Evolutionary conservation across 2,113 vertebrate species (phyloP).

Genomic region (Ceuthmochares aereus): DNA sequence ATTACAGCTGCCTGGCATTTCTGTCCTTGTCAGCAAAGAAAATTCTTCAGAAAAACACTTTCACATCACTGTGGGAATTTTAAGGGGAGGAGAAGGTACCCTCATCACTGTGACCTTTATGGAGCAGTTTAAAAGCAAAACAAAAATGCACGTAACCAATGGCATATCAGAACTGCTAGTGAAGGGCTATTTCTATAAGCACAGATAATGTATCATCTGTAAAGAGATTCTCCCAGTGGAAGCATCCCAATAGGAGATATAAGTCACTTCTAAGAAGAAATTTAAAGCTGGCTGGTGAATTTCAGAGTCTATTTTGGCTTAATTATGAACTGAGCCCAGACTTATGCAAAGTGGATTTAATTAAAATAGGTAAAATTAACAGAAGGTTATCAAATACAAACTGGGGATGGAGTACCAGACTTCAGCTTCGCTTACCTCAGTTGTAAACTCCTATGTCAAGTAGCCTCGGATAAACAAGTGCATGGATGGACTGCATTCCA

Average conservation of each 20-base stretch:
- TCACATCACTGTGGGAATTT: not conserved
- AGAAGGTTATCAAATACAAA: not conserved
- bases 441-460: not conserved
- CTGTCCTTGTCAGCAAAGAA: not conserved
- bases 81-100: not conserved
- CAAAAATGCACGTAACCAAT: not conserved
- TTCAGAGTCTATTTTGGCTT: not conserved
- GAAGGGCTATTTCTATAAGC: not conserved
- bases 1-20: not conserved
- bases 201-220: not conserved
- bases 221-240: not conserved
- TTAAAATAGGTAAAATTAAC: not conserved
- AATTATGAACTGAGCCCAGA: not conserved
- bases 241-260: not conserved
- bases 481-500: not conserved
- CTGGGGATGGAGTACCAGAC: not conserved
- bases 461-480: not conserved
- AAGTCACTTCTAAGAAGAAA: not conserved
- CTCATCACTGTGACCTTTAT: not conserved
- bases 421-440: not conserved
- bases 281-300: not conserved
- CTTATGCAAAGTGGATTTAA: not conserved
- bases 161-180: not conserved
- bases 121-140: not conserved
- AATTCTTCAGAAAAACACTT: not conserved